Base-by-base conservation (phyloP, 1,140 invertebrate genomes). In the Bombyx mandarina region DNA sequence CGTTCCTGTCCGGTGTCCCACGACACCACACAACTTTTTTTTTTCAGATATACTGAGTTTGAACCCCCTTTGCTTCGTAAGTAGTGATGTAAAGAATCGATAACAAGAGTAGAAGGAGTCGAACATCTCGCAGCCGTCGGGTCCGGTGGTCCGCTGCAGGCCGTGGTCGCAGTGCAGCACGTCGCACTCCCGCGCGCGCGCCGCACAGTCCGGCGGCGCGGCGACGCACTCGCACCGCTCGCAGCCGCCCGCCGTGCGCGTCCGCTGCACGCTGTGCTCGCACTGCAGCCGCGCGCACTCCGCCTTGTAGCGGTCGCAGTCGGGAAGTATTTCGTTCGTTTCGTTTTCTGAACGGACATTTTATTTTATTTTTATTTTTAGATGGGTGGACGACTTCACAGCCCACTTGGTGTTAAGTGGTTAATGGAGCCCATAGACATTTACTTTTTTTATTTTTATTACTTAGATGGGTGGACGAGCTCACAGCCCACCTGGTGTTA, bases 261-360 rank as follows among this genome's bases (percentile, higher is more conserved):
- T 92, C n/a, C 90, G 90, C 69, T 94, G 93, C 8, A 93, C 89
- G 35, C 95, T 95, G 72, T 94, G 96, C 0, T 92, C 90, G 88
- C 96, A 97, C 2, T 89, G 89, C 5, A 93, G 76, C 0, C 71
- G 72, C 3, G 69, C 71, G 63, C 94, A 95, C 67, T 93, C 89
- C 10, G 90, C 87, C 42, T 82, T 82, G 59, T 89, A 90, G 45
- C 73, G 73, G 12, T 88, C 83, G 65, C 94, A 95, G 49, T 77
- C 62, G 0, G 67, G 68, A 26, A 61, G 22, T n/a, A 72, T 65
- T 58, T 77, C 70, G 63, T 78, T 76, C 10, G 47, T 46, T 2
- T 56, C 59, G 45, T 47, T 10, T 51, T n/a, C 49, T 51, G 22
- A 7, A 10, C 43, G 8, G 7, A 42, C 8, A 42, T 12, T 9